A percentile compares a stretch with the other conserved stretches of the same genome.
phyloP scores from a whole-genome alignment of 1,140 invertebrate species.

The Lutraria rhynchaena region DNA sequence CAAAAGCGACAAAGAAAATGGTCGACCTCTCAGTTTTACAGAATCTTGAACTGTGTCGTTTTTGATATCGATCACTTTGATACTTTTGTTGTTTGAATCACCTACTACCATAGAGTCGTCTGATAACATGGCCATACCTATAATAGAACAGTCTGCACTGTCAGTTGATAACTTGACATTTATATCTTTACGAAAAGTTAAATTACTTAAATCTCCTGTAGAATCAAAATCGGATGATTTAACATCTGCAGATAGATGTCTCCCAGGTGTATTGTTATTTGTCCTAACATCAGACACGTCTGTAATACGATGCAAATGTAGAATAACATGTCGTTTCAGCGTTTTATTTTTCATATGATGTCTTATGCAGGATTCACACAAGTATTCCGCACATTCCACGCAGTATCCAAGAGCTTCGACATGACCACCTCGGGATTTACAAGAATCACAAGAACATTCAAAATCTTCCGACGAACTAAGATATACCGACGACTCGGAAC shows the following conservation, averaged over 20 bases:
- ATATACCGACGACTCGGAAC: neutral
- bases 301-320: too few species aligned
- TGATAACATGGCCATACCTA: neutral
- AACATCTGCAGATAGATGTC: neutral
- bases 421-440: neutral
- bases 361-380: neutral
- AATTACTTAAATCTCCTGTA: neutral
- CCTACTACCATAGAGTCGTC: neutral
- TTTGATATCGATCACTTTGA: neutral
- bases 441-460: neutral
- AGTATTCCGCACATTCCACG: neutral
- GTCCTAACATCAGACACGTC: too few species aligned
- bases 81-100: neutral
- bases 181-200: neutral
- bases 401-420: neutral
- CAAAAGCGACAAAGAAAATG: neutral
- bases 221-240: too few species aligned
- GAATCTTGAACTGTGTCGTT: neutral
- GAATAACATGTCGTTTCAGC: too few species aligned
- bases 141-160: neutral
- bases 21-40: neutral
- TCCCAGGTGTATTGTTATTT: neutral
- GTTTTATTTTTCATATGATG: too few species aligned
- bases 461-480: conserved; percentile 9
- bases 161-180: neutral